These are phyloP conservation scores for Pseudeuparius sepicola DNA, from an alignment of 2,888 invertebrate genomes.

Conservation along the genomic window DNA sequence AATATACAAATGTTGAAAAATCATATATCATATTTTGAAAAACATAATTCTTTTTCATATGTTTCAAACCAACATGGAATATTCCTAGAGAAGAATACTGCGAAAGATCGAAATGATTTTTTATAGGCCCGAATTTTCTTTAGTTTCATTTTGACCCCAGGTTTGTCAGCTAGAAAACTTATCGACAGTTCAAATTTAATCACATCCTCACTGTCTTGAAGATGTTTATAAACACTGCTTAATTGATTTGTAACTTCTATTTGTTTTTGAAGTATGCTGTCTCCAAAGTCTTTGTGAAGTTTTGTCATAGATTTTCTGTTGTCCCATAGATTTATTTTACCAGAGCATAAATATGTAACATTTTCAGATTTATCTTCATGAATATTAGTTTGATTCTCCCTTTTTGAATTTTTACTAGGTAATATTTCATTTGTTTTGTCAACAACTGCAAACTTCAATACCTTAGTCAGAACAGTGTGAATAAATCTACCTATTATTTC, in stretches of 20 bases:
- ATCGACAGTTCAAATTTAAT: slow-evolving; percentile 33
- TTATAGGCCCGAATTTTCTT: slow-evolving; percentile 29
- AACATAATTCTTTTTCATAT: no score
- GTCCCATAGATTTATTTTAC: slow-evolving; percentile 32
- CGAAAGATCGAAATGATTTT: slow-evolving; percentile 31
- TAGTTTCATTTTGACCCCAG: slow-evolving; percentile 27
- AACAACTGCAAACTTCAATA: slow-evolving; percentile 25
- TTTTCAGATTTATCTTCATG: slow-evolving; percentile 31
- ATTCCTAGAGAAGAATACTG: slow-evolving; percentile 27
- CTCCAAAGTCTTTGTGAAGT: slow-evolving; percentile 22
- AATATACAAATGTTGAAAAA: not conserved
- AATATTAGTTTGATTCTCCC: slow-evolving; percentile 33
- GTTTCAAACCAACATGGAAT: slow-evolving; percentile 30
- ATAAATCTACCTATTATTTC: slow-evolving; percentile 19
- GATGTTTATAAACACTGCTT: slow-evolving; percentile 23
- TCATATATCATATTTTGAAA: no score
- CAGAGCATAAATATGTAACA: slow-evolving; percentile 24
- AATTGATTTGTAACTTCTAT: slow-evolving; percentile 33
- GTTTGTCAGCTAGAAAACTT: slow-evolving; percentile 27
- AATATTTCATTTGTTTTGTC: slow-evolving; percentile 14
- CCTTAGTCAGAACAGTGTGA: slow-evolving; percentile 20
- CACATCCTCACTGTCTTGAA: slow-evolving; percentile 21
- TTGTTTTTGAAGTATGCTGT: slow-evolving; percentile 34
- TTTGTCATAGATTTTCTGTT: slow-evolving; percentile 30
- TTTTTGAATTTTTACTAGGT: slow-evolving; percentile 33